Evolutionary conservation across 2,113 vertebrate genomes (phyloP).

Genomic region (Charina bottae): DNA sequence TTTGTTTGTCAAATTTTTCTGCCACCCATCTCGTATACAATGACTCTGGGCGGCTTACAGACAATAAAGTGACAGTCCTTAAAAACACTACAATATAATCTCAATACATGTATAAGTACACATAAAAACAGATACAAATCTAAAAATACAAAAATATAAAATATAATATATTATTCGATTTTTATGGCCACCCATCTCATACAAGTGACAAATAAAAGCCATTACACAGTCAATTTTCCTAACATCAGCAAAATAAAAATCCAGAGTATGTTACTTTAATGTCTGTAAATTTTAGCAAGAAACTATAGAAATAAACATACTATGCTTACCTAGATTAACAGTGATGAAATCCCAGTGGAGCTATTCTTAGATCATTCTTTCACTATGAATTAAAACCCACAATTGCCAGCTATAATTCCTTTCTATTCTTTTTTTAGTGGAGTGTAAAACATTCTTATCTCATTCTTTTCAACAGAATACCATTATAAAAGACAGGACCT

Average conservation of each 20-base stretch:
- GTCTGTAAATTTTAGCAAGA: not conserved
- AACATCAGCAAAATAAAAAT: not conserved
- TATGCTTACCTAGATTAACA: not conserved
- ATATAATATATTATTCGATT: no score
- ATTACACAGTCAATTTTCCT: not conserved
- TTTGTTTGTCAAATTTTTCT: no score
- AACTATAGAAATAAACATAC: not conserved
- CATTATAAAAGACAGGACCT: constrained; percentile 13
- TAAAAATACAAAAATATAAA: no score
- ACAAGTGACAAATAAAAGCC: not conserved
- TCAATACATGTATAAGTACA: no score
- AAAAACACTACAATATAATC: no score
- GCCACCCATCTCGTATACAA: no score
- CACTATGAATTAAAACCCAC: not conserved
- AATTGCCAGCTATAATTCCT: constrained; percentile 11
- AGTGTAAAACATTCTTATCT: constrained; percentile 23
- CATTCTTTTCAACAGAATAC: constrained; percentile 8
- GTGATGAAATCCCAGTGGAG: not conserved
- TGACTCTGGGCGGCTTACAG: no score
- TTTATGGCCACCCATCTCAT: no score
- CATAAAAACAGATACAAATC: no score
- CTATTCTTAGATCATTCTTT: constrained; percentile 10
- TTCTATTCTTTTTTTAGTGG: not conserved
- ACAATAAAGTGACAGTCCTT: no score
- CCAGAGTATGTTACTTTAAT: not conserved